These are phyloP conservation scores for Temnothorax rugatulus DNA, from an alignment of 2,888 invertebrate species.

Conservation along the genomic window DNA sequence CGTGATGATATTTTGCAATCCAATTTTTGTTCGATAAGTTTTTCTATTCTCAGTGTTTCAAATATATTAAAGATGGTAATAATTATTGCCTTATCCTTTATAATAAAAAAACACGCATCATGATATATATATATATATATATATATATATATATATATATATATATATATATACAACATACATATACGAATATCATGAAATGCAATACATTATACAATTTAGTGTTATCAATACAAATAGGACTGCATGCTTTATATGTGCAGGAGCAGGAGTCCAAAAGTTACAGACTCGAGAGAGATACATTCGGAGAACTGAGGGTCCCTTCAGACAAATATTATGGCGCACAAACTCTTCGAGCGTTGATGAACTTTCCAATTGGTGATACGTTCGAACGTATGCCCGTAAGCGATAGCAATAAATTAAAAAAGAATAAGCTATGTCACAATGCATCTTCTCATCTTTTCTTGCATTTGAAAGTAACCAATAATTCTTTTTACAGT, in stretches of 20 bases:
- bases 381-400: conserved; percentile 98
- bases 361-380: conserved; percentile 99
- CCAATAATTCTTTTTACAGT: conserved; percentile 87
- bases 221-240: background rate
- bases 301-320: conserved; percentile 98
- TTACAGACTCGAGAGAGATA: conserved; percentile 93
- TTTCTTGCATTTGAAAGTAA: conserved; percentile 10
- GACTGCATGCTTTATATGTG: conserved; percentile 16
- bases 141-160: no score
- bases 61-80: background rate
- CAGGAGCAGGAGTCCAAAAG: conserved; percentile 47
- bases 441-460: background rate
- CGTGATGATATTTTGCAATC: background rate
- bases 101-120: background rate
- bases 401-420: conserved; percentile 87
- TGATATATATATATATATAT: no score
- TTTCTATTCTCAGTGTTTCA: background rate
- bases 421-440: background rate
- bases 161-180: background rate
- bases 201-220: background rate
- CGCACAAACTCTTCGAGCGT: conserved; percentile 97
- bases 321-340: conserved; percentile 98
- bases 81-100: background rate
- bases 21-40: background rate
- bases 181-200: background rate